Evolutionary conservation across 2,888 invertebrate genomes (phyloP).

Genomic region (Dioctria linearis): DNA sequence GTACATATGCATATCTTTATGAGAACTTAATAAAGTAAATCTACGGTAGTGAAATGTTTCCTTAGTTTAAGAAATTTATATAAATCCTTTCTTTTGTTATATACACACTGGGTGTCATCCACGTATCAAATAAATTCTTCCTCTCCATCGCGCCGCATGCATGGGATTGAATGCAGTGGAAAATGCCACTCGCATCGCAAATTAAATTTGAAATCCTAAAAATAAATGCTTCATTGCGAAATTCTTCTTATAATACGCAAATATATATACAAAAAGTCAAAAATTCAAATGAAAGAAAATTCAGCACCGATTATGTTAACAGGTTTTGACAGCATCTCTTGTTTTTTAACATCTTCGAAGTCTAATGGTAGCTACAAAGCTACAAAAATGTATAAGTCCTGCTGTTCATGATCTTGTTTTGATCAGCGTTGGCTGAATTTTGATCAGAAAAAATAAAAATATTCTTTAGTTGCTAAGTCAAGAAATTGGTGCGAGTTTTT

Average conservation of each 20-base stretch:
- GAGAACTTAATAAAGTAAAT: slow-evolving; percentile 23
- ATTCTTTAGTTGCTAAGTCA: too few relatives aligned
- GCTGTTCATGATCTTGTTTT: too few relatives aligned
- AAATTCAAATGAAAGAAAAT: slow-evolving; percentile 51
- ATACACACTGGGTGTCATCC: not conserved
- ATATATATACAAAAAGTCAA: slow-evolving; percentile 1
- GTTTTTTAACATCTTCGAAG: not conserved
- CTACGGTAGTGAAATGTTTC: slow-evolving; percentile 24
- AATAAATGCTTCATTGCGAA: slow-evolving; percentile 12
- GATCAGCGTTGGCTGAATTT: too few relatives aligned
- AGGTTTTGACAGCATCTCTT: slow-evolving; percentile 17
- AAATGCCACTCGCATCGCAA: slow-evolving; percentile 12
- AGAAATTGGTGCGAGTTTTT: too few relatives aligned
- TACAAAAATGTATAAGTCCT: too few relatives aligned
- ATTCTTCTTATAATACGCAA: not conserved
- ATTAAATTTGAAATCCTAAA: slow-evolving; percentile 17
- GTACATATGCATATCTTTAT: slow-evolving; percentile 41
- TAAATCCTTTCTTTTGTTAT: slow-evolving; percentile 21
- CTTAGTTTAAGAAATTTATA: slow-evolving; percentile 20
- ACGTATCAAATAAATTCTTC: too few relatives aligned
- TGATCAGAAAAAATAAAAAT: too few relatives aligned
- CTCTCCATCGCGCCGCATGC: not conserved
- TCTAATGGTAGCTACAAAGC: too few relatives aligned
- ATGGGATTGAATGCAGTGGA: not conserved
- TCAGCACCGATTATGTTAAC: slow-evolving; percentile 46